phyloP scores from a whole-genome alignment of 2,113 vertebrate species.

The Aramus guarauna region DNA sequence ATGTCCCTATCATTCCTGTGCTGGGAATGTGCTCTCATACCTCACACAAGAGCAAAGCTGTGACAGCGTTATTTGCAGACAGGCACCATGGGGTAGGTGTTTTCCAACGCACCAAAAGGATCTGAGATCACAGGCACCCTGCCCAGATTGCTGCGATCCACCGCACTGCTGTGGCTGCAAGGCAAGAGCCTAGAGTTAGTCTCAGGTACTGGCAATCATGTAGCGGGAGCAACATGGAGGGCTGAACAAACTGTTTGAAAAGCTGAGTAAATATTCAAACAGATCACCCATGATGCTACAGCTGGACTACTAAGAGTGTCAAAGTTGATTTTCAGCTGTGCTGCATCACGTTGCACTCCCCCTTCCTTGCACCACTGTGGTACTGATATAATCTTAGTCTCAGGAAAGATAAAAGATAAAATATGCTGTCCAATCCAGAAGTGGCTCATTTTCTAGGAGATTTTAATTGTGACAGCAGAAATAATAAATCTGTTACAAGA shows the following conservation, averaged over 20 bases:
- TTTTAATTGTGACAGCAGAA: not conserved
- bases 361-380: rapidly evolving
- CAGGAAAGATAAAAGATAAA: not conserved
- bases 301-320: not conserved
- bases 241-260: not conserved
- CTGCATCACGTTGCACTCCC: not conserved
- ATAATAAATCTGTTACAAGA: not conserved
- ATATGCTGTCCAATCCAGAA: not conserved
- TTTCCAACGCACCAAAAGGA: not conserved
- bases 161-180: not conserved
- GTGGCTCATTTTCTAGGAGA: not conserved
- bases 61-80: not conserved
- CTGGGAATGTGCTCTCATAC: not conserved
- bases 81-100: not conserved
- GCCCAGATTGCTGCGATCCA: not conserved
- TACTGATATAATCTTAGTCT: not conserved
- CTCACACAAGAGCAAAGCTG: not conserved
- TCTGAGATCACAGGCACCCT: not conserved
- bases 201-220: not conserved
- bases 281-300: not conserved
- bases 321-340: not conserved
- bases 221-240: not conserved
- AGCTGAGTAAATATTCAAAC: not conserved
- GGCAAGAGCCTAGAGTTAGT: not conserved
- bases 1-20: not conserved